Evolutionary conservation across 2,888 invertebrate species (phyloP), one percentile per base, ranked within the genome.

Genomic region (Stenodema calcarata): DNA sequence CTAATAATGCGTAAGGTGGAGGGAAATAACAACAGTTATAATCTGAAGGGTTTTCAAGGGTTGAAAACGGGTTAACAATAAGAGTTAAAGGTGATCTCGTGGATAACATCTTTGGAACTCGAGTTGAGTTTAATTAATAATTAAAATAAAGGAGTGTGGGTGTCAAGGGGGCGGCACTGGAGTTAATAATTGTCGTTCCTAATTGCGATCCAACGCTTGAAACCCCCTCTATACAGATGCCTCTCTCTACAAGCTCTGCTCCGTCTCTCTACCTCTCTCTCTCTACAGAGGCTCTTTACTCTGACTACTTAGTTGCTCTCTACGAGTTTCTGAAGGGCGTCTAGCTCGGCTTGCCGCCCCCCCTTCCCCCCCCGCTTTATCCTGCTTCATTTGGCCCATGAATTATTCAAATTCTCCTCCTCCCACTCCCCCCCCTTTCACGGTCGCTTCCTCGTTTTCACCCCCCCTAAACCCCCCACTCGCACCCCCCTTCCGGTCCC

Each of bases 341-440:
- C 41, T 42, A 76, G 42, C 42, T 73, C 73, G 30, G 42, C 76
- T 35, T 76, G 28, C 78, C 78, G 18, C 30, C 44, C 41, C 78
- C 41, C 42, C 44, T 12, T 6, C 18, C 44, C 4, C 47, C 11
- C 79, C 27, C 84, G 84, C 79, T 87, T 88, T 87, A 82, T 86
- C 86, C 80, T 87, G 86, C 87, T 87, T 87, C 87, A 86, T 88
- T 88, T 88, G 87, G 88, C 83, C 87, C 86, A 88, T 88, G 88
- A 88, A 88, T 87, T 83, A 87, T 87, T 88, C 88, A 87, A 73
- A 87, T 78, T 82, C 86, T 44, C 70, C 79, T 79, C 69, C 79
- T 82, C 87, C 81, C 81, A 28, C 88, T 69, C 27, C 69, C 16
- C 86, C 35, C 73, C 18, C n/a, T n/a, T n/a, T n/a, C n/a, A n/a